Evolutionary conservation across 2,797 vertebrate species (phyloP).

Genomic region (Lithobates pipiens): DNA sequence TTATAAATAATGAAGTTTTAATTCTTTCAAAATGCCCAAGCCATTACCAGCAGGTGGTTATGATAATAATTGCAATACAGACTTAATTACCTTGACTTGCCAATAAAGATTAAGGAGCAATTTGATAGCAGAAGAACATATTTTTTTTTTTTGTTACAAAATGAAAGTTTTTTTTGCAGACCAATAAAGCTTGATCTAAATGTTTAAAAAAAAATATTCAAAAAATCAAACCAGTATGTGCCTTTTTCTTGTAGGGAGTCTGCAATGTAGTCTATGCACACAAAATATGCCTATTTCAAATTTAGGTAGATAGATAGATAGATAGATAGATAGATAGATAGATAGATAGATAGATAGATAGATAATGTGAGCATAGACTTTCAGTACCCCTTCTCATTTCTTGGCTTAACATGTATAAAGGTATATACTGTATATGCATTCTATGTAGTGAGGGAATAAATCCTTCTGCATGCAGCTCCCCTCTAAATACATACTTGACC

Average conservation of each 20-base stretch:
- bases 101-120: conserved; percentile 51
- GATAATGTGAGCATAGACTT: too few relatives aligned
- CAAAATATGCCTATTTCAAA: too few relatives aligned
- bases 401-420: too few relatives aligned
- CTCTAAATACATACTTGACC: too few relatives aligned
- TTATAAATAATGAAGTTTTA: conserved; percentile 52
- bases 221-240: neutral
- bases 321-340: too few relatives aligned
- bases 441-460: too few relatives aligned
- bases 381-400: too few relatives aligned
- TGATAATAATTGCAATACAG: conserved; percentile 55
- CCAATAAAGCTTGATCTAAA: conserved; percentile 6
- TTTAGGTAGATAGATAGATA: too few relatives aligned
- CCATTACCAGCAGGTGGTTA: conserved; percentile 56
- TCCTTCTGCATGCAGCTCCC: too few relatives aligned
- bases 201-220: neutral
- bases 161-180: conserved; percentile 4
- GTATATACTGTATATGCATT: too few relatives aligned
- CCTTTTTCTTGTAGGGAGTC: neutral
- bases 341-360: too few relatives aligned
- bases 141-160: conserved; percentile 7
- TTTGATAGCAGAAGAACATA: conserved; percentile 11
- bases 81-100: conserved; percentile 58
- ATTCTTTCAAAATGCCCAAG: conserved; percentile 44
- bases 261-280: too few relatives aligned